Base-by-base conservation (phyloP, 2,113 vertebrate species). In the Brachyistius frenatus region DNA sequence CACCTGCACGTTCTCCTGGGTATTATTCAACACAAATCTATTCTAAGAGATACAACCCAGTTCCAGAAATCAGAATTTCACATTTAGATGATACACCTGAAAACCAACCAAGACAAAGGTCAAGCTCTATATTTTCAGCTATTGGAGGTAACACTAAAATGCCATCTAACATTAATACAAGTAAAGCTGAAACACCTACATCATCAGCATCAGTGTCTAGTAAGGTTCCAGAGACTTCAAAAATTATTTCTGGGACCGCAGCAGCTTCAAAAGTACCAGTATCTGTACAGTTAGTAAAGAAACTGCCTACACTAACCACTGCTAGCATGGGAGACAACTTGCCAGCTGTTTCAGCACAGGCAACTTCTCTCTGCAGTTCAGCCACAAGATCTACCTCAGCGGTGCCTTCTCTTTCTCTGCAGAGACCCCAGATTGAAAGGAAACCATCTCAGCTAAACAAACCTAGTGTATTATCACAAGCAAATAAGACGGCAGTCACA, bases 121-220 rank as follows among this genome's bases (percentile, higher is more conserved):
- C 94, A 16, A 89, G 83, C 54, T 94, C 94, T 8, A 67, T 90
- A 16, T 86, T 94, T 91, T 96, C 95, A 84, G 63, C 92, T 65
- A 79, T 93, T 76, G 92, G 84, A 76, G 91, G 89, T 55, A 80
- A 93, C 5, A 80, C 93, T 85, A 88, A 75, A 74, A 96, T 91
- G 73, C 68, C 93, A 81, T 71, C 94, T 13, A 84, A 86, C 66
- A 83, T 76, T 69, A 81, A 87, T 66, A 37, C 72, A 46, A 89
- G 36, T 66, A 93, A 93, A 83, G 47, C 53, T 64, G 53, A 68
- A 47, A 87, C 83, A 44, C 23, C 68, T 54, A 10, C n/a, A 4
- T 33, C 32, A 33, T 71, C 84, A 73, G 74, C 80, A 74, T 44
- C 70, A 31, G 31, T 74, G 3, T 57, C 66, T 15, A 62, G 57